These are phyloP conservation scores for Drusus annulatus DNA, from an alignment of 1,140 invertebrate species.

Conservation along the genomic window DNA sequence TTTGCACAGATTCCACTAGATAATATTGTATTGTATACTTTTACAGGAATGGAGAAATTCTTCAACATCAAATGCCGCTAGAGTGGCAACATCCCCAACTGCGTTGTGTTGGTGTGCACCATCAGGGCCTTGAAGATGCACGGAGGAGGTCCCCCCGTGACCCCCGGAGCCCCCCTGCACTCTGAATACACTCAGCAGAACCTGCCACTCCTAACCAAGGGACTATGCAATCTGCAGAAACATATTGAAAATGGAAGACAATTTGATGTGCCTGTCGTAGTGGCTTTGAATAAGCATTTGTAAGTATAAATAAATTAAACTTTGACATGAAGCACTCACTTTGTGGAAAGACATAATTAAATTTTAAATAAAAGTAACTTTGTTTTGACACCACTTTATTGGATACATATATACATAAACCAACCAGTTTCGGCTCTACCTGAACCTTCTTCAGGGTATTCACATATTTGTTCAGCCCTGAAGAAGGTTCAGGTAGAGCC, in stretches of 20 bases:
- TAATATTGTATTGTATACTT: not conserved
- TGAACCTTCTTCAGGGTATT: too few species aligned
- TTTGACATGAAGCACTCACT: too few species aligned
- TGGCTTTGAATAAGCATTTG: slow-evolving; percentile 92
- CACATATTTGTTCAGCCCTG: too few species aligned
- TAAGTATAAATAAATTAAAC: slow-evolving; percentile 73
- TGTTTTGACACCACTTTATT: too few species aligned
- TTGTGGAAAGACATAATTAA: too few species aligned
- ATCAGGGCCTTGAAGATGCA: slow-evolving; percentile 98
- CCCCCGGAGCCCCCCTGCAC: slow-evolving; percentile 86
- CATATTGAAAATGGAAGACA: slow-evolving; percentile 95
- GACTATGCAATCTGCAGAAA: slow-evolving; percentile 91
- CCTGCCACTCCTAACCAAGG: slow-evolving; percentile 89
- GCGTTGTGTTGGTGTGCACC: slow-evolving; percentile 94
- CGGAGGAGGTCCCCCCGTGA: slow-evolving; percentile 93
- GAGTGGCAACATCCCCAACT: slow-evolving; percentile 90
- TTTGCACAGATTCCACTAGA: too few species aligned
- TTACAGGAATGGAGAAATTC: slow-evolving; percentile 96
- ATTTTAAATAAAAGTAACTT: too few species aligned
- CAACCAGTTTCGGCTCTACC: too few species aligned
- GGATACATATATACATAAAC: too few species aligned
- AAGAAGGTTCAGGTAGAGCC: too few species aligned
- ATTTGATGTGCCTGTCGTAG: slow-evolving; percentile 95
- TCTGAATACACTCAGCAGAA: slow-evolving; percentile 92
- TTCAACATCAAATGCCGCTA: slow-evolving; percentile 98